Conservation (phyloP, 2,797 vertebrate genomes). For the Amniataba percoides region DNA sequence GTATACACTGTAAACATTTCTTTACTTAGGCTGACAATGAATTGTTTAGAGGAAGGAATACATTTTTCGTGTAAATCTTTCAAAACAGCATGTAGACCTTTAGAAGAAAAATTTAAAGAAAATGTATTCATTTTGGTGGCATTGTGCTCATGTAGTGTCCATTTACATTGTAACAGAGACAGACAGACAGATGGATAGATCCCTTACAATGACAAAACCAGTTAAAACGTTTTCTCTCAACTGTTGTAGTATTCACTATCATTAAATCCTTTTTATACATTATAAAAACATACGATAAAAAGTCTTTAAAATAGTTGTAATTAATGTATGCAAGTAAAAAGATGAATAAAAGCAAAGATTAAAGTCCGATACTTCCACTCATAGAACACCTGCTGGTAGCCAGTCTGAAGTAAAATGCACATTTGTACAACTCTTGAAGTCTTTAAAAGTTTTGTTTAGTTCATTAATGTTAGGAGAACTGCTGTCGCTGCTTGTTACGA, state of each 20-base stretch:
- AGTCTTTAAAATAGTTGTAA: background rate
- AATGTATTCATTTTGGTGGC: background rate
- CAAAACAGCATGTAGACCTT: background rate
- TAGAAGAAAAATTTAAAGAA: background rate
- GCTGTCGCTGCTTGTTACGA: background rate
- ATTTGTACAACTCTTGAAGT: too few relatives aligned
- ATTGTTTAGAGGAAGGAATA: background rate
- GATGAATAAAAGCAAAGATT: background rate
- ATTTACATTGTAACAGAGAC: background rate
- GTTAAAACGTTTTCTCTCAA: too few relatives aligned
- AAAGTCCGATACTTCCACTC: background rate
- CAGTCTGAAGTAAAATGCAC: background rate
- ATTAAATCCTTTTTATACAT: too few relatives aligned
- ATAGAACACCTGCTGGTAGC: background rate
- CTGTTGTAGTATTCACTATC: too few relatives aligned
- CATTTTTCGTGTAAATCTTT: background rate
- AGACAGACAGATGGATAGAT: background rate
- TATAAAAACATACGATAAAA: too few relatives aligned
- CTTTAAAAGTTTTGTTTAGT: background rate
- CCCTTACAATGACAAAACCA: too few relatives aligned
- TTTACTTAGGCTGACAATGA: background rate
- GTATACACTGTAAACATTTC: background rate
- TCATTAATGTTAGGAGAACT: background rate
- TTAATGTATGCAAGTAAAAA: background rate
- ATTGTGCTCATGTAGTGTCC: background rate